Evolutionary conservation across 2,888 invertebrate genomes (phyloP), one percentile per base, ranked within the genome.

Genomic region (Xylota segnis): DNA sequence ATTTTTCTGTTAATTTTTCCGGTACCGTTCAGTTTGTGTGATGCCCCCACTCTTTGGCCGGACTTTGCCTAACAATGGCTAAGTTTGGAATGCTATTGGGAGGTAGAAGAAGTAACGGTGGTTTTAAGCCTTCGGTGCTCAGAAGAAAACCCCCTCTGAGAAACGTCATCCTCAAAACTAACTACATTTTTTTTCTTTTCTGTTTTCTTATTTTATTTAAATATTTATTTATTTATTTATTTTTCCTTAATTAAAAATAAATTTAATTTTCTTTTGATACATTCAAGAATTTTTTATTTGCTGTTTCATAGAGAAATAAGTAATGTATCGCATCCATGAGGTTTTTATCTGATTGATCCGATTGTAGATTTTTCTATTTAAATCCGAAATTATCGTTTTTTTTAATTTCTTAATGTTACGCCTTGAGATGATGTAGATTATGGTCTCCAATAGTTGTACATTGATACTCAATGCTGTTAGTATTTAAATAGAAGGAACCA

Each of bases 121-220:
- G 71, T 66, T 61, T 54, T 65, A 10, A 0, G 66, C 77, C 77
- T 83, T 83, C 83, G 83, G 78, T 83, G 78, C 72, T 74, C 78
- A 83, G 74, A 76, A 56, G 54, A 40, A 70, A 56, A 29, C 37
- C 23, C 34, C 23, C 54, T 68, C 61, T 63, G 59, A 75, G 81
- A 72, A 56, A 47, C 32, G 18, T 78, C 63, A 82, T 75, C 81
- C 81, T 82, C 63, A 50, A 40, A 45, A 71, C 76, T 63, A 70
- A 16, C 82, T 82, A 82, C 82, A 75, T 4, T 40, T 50, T 50
- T 70, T 59, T 82, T 70, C n/a, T 74, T 40, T 34, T 29, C 47
- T 14, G 2, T 65, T 47, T 5, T 40, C 9, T 29, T 16, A 3
- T n/a, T 37, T 23, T 58, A 23, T 3, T 27, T 50, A 5, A 7